These are phyloP conservation scores for Meiosimyza platycephala DNA, from an alignment of 2,888 invertebrate species.

Conservation along the genomic window DNA sequence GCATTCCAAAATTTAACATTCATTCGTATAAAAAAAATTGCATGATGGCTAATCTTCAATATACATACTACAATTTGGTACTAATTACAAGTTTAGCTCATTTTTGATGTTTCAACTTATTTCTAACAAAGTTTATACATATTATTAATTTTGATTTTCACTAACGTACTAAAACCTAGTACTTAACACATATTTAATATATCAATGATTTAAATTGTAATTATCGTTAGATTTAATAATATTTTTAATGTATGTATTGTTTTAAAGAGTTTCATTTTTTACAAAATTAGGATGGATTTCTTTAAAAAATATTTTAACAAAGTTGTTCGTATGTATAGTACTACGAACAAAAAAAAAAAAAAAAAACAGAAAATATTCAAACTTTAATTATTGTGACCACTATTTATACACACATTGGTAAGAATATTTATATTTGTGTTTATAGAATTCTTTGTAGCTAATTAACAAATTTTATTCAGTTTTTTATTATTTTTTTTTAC, in stretches of 20 bases:
- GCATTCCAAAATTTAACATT: too few species aligned
- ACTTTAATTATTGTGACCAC: conserved; percentile 25
- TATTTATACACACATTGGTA: conserved; percentile 28
- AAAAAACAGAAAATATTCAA: neutral
- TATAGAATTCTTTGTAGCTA: conserved; percentile 18
- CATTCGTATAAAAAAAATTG: too few species aligned
- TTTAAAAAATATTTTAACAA: too few species aligned
- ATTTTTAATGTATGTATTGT: conserved; percentile 9
- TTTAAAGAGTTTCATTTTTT: neutral
- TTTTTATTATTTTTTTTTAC: conserved; percentile 29
- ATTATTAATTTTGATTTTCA: too few species aligned
- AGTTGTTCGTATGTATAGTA: too few species aligned
- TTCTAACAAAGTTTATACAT: neutral
- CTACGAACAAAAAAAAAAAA: neutral
- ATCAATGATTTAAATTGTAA: conserved; percentile 10
- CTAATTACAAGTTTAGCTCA: neutral
- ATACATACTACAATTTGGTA: too few species aligned
- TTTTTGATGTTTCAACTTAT: conserved; percentile 23
- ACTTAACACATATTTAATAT: too few species aligned
- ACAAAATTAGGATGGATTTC: neutral
- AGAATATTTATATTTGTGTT: conserved; percentile 10
- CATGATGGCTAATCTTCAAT: too few species aligned
- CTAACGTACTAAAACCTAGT: too few species aligned
- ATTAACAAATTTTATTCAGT: conserved; percentile 19
- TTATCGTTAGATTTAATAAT: conserved; percentile 35